Conservation (phyloP, 2,888 invertebrate species). For the Cheilosia pagana region DNA sequence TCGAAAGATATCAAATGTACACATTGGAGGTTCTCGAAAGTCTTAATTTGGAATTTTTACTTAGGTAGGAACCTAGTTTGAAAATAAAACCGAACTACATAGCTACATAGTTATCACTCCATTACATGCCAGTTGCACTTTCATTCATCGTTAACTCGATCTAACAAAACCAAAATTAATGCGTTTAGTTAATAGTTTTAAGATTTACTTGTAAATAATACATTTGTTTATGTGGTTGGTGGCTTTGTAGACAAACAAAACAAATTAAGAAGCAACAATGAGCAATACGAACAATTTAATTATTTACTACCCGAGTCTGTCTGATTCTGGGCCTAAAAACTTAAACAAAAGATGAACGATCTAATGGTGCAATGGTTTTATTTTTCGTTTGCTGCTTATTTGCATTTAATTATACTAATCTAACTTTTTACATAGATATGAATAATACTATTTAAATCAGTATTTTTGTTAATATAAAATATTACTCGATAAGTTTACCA, state of each 20-base stretch:
- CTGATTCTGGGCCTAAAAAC: conserved; percentile 8
- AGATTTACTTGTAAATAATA: conserved; percentile 61
- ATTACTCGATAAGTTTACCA: conserved; percentile 11
- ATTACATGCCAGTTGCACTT: conserved; percentile 31
- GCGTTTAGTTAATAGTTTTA: conserved; percentile 16
- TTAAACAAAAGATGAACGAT: conserved; percentile 20
- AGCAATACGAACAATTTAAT: conserved; percentile 3
- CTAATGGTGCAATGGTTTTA: conserved; percentile 35
- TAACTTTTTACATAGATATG: not conserved
- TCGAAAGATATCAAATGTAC: conserved; percentile 51
- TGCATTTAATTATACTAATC: conserved; percentile 45
- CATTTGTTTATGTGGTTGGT: conserved; percentile 54
- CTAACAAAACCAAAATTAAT: conserved; percentile 23
- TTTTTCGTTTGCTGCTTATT: conserved; percentile 45
- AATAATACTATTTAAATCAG: conserved; percentile 4
- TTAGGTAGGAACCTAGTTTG: not conserved
- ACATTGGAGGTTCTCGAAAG: conserved; percentile 39
- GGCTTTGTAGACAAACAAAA: conserved; percentile 42
- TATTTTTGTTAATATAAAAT: conserved; percentile 31
- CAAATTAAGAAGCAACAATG: not conserved
- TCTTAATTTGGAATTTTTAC: not conserved
- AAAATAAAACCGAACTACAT: not conserved
- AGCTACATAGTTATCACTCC: conserved; percentile 3
- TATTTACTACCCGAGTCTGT: conserved; percentile 32
- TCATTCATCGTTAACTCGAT: conserved; percentile 16